These are phyloP conservation scores for Spilarctia lutea DNA, from an alignment of 2,888 invertebrate species.

Conservation along the genomic window DNA sequence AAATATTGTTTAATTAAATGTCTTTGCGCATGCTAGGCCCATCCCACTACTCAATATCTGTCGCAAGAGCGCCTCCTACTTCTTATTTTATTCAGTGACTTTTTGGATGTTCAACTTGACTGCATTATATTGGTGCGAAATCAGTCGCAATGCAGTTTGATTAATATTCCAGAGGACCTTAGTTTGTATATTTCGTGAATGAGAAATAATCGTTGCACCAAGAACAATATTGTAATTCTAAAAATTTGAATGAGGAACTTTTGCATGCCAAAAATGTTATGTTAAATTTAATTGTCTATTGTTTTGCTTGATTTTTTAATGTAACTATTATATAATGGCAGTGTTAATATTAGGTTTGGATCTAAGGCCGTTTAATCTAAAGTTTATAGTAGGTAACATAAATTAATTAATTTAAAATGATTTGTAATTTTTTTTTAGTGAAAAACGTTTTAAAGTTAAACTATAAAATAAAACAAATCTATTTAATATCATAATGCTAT, in stretches of 20 bases:
- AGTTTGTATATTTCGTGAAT: constrained; percentile 33
- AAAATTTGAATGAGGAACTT: constrained; percentile 6
- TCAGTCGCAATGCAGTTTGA: constrained; percentile 83
- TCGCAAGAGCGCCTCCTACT: constrained; percentile 84
- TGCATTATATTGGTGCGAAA: constrained; percentile 75
- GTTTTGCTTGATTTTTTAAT: constrained; percentile 36
- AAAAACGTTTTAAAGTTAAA: background rate
- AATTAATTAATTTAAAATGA: no score
- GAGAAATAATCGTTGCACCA: constrained; percentile 28
- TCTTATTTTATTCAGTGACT: constrained; percentile 83
- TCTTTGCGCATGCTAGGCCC: constrained; percentile 86
- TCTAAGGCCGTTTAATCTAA: no score
- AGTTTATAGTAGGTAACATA: no score
- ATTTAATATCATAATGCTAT: no score
- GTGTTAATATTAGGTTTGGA: background rate
- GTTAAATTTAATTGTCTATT: constrained; percentile 45
- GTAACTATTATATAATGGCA: background rate
- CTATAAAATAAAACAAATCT: background rate
- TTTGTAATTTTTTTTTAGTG: background rate
- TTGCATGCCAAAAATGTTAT: constrained; percentile 32
- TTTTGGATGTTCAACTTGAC: constrained; percentile 74
- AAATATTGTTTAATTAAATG: constrained; percentile 71
- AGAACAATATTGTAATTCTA: constrained; percentile 34
- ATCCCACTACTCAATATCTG: constrained; percentile 87
- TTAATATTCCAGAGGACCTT: constrained; percentile 72